These are phyloP conservation scores for Catostomus latipinnis DNA, from an alignment of 2,797 vertebrate species.

Conservation along the genomic window DNA sequence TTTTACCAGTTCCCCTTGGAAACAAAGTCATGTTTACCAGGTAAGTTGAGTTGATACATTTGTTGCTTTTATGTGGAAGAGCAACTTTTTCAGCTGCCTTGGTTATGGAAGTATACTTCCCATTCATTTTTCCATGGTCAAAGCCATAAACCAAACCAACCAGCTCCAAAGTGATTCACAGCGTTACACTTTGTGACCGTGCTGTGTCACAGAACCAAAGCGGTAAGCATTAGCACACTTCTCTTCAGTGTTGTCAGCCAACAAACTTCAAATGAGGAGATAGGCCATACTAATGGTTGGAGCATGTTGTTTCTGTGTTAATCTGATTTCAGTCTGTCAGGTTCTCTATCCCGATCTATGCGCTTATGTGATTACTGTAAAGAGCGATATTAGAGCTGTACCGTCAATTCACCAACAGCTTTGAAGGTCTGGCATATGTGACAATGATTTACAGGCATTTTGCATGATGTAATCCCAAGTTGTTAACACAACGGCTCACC, in stretches of 20 bases:
- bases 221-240: slow-evolving; percentile 3
- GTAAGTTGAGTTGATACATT: too few relatives aligned
- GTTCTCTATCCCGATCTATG: not conserved
- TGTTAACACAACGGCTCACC: not conserved
- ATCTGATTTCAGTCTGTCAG: slow-evolving; percentile 28
- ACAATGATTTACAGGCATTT: not conserved
- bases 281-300: not conserved
- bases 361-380: slow-evolving; percentile 31
- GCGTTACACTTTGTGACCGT: too few relatives aligned
- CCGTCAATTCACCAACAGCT: not conserved
- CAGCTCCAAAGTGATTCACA: too few relatives aligned
- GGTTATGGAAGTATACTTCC: too few relatives aligned
- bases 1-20: too few relatives aligned
- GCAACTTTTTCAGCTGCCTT: too few relatives aligned
- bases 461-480: slow-evolving; percentile 1
- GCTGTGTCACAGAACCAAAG: not conserved
- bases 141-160: too few relatives aligned
- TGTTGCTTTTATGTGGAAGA: too few relatives aligned
- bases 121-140: too few relatives aligned
- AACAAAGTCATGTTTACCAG: too few relatives aligned
- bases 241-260: slow-evolving; percentile 9
- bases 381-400: slow-evolving; percentile 17
- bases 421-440: slow-evolving; percentile 25
- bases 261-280: not conserved
- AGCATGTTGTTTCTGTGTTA: slow-evolving; percentile 29